Base-by-base conservation (phyloP, 2,888 invertebrate species). In the Drosophila fulvimacula region DNA sequence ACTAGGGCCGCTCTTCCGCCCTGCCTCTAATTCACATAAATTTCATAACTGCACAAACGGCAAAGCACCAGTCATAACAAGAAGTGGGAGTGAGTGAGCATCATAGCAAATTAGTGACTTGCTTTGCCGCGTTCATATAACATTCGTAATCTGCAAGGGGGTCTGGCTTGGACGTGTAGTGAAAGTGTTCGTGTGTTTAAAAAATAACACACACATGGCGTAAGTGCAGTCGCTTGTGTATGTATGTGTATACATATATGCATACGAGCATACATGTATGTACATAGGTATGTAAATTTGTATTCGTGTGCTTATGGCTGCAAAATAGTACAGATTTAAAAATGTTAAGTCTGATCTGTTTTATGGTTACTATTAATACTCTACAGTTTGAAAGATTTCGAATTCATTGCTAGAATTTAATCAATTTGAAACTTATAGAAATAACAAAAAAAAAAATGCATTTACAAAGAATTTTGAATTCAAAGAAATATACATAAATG, bases 391-490 rank as follows among this genome's bases (percentile, higher is more conserved):
- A 3, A 13, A 32, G 13, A 1, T 6, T 19, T 19, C 36, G 3
- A 41, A 49, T 41, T 15, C 24, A 9, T 11, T 10, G 9, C 30
- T 30, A n/a, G 24, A 24, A 44, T 5, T 9, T n/a, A n/a, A n/a
- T 44, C 10, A 46, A 46, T 46, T 13, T 5, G 5, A 44, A 46
- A 17, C 9, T 34, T 36, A 30, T 7, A 24, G 5, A 24, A 7
- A 15, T 17, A 42, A n/a, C 17, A 32, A 53, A 7, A 7, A 27
- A n/a, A 24, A 21, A 46, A 41, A 44, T 56, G 73, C 76, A 69
- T 73, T 73, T 73, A 73, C 39, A 30, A 52, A 53, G 46, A 9
- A 13, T 19, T 57, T 46, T 38, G n/a, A 44, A 32, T 34, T 34
- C 11, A 10, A 7, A 17, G n/a, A 38, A 27, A 21, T 19, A 3